These are phyloP conservation scores for Dicrostonyx torquatus DNA, from an alignment of 2,797 vertebrate species.

Conservation along the genomic window DNA sequence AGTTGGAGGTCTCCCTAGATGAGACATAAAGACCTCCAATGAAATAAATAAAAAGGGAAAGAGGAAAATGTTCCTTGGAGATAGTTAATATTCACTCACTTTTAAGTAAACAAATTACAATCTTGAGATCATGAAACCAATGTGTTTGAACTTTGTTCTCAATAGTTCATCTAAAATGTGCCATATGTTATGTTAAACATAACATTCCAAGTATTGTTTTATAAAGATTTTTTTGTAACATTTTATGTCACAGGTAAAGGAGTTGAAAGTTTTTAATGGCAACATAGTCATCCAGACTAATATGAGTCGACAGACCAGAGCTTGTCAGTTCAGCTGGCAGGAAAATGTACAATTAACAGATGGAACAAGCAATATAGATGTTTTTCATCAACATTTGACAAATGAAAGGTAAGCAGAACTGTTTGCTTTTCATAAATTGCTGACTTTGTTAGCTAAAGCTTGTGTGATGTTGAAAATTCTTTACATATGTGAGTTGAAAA, in stretches of 20 bases:
- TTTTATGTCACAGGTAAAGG: not conserved
- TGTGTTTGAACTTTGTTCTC: not conserved
- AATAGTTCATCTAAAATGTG: not conserved
- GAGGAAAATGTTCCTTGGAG: not conserved
- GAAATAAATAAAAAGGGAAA: not conserved
- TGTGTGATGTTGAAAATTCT: conserved; percentile 63
- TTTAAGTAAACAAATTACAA: conserved; percentile 47
- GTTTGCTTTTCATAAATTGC: conserved; percentile 71
- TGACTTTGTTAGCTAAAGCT: conserved; percentile 71
- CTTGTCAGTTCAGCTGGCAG: conserved; percentile 78
- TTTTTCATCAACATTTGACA: conserved; percentile 81
- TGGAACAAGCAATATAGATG: conserved; percentile 80
- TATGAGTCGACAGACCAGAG: conserved; percentile 70
- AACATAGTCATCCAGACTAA: conserved; percentile 74
- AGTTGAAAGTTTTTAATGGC: conserved; percentile 73
- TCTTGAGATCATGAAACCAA: not conserved
- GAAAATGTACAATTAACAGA: conserved; percentile 80
- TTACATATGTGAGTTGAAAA: conserved; percentile 76
- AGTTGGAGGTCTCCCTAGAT: not conserved
- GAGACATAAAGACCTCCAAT: not conserved
- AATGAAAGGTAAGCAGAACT: conserved; percentile 79
- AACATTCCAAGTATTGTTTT: conserved; percentile 64
- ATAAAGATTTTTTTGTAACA: conserved; percentile 52
- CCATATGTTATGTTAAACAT: conserved; percentile 1
- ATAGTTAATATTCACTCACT: conserved; percentile 3